Conservation (phyloP, 2,888 invertebrate species). For the Fragum sueziense region DNA sequence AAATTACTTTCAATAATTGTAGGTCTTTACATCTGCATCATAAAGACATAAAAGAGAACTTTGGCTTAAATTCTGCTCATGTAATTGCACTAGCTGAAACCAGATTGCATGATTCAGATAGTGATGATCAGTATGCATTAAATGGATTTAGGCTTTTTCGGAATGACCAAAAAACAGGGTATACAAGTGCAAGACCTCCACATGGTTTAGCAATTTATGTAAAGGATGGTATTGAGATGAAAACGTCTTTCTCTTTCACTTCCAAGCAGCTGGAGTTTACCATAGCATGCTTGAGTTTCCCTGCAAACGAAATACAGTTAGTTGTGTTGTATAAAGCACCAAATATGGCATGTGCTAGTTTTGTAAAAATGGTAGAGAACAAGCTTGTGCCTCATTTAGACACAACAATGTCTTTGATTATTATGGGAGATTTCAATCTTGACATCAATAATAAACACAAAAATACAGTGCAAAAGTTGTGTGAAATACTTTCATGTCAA, state of each 20-base stretch:
- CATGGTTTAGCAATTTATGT: conserved; percentile 23
- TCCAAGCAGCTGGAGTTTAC: conserved; percentile 4
- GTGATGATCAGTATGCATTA: conserved; percentile 9
- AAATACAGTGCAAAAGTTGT: not conserved
- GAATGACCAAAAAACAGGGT: conserved; percentile 11
- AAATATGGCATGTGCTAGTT: not conserved
- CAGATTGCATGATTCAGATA: conserved; percentile 4
- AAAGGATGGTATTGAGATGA: not conserved
- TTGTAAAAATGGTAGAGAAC: not conserved
- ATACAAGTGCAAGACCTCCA: conserved; percentile 4
- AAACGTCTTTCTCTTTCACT: not conserved
- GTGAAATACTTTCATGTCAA: not conserved
- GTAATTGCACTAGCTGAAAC: conserved; percentile 22
- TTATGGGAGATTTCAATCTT: conserved; percentile 14
- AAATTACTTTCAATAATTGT: conserved; percentile 39
- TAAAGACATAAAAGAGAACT: conserved; percentile 23
- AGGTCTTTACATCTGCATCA: too few relatives aligned
- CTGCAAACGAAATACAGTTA: not conserved
- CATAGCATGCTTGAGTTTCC: not conserved
- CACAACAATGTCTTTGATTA: not conserved
- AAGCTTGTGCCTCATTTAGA: not conserved
- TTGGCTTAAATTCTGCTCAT: conserved; percentile 11
- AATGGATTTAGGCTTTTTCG: conserved; percentile 14
- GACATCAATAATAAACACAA: not conserved
- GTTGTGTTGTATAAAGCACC: conserved; percentile 8